Base-by-base conservation (phyloP, 1,140 invertebrate genomes). In the Drosophila lacteicornis region DNA sequence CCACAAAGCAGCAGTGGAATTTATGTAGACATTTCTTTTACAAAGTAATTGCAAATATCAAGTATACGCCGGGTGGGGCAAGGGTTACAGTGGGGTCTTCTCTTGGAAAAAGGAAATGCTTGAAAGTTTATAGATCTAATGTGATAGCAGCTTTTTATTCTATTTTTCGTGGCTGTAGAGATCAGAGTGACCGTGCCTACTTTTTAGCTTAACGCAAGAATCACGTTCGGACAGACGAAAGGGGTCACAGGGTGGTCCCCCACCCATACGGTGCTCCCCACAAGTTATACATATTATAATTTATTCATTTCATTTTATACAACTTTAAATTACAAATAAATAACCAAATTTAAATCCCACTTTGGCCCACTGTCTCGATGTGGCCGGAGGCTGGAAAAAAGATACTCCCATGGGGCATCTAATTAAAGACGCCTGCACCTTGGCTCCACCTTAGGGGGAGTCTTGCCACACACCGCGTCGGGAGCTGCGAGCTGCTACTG, bases 361-460 rank as follows among this genome's bases (percentile, higher is more conserved):
- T 30, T 15, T 56, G n/a, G 11, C 56, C 75, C 75, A 78, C 75
- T 69, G 75, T 78, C 49, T 17, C 11, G 0, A 46, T 63, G 45
- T 51, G 5, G 40, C 53, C 42, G 27, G 36, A 57, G 74, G 45
- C 55, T 61, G 53, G 43, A 36, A 79, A 63, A 56, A 58, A 79
- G 71, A 76, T 67, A 75, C 75, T 69, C 62, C 56, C 61, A 77
- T 80, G 73, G 65, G 67, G 81, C 80, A 80, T 80, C 85, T 90
- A 90, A 88, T 90, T 84, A 87, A 90, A 88, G 68, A 61, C 15
- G 57, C 49, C 45, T 45, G 62, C 69, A 27, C 61, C 62, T 42
- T 30, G 33, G 36, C 66, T 57, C 59, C 65, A 57, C 60, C 74
- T 61, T 46, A 30, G 55, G 27, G 36, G 82, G 57, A 60, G 71